phyloP scores from a whole-genome alignment of 2,113 vertebrate genomes.

The Nesoenas mayeri region DNA sequence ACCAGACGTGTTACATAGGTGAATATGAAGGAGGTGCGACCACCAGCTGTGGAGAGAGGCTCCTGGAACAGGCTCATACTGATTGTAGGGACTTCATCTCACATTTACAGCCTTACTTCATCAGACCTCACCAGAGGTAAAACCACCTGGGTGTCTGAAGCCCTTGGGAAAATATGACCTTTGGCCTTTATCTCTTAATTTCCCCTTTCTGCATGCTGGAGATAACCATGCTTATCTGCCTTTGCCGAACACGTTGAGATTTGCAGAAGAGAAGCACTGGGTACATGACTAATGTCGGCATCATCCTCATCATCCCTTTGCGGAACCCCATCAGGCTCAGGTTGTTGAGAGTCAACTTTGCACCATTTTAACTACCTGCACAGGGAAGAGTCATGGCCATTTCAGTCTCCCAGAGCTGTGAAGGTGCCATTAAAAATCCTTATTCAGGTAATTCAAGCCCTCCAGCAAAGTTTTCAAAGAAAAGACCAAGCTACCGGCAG shows the following conservation, averaged over 20 bases:
- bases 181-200: slow-evolving; percentile 6
- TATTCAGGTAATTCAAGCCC: neutral
- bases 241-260: neutral
- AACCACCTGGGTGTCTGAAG: neutral
- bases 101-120: accelerated
- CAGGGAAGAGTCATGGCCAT: neutral
- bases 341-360: slow-evolving; percentile 7
- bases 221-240: slow-evolving; percentile 26
- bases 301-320: neutral
- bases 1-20: neutral
- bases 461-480: neutral
- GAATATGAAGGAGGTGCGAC: neutral
- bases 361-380: neutral
- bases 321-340: neutral
- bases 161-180: neutral
- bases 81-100: neutral
- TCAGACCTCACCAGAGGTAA: neutral
- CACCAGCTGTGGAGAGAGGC: neutral
- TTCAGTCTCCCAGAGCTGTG: neutral
- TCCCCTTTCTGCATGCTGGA: neutral
- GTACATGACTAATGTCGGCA: neutral
- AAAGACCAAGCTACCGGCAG: neutral
- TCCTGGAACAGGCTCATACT: neutral
- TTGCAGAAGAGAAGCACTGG: neutral
- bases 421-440: neutral